Base-by-base conservation (phyloP, 2,797 vertebrate species). In the Acrossocheilus fasciatus region DNA sequence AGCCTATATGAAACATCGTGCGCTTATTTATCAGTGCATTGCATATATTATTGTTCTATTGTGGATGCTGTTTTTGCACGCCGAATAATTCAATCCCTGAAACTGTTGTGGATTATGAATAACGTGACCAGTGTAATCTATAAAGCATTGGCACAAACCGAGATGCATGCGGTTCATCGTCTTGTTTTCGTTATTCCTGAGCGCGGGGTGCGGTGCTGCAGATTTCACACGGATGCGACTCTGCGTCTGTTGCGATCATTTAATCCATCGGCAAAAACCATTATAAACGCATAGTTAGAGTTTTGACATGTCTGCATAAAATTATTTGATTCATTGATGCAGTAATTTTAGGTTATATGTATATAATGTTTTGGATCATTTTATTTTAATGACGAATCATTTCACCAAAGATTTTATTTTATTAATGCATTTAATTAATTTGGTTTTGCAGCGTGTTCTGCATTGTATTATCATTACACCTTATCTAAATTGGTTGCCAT, bases 151-250 rank as follows among this genome's bases (percentile, higher is more conserved):
- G 52, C 43, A 62, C n/a, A 62, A 15, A 50, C 14, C 23, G 74
- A 68, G 34, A 36, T 36, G 57, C 54, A 64, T 14, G 68, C 68
- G 77, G 50, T 62, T 45, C 9, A 59, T 64, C 50, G 45, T 43
- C 14, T 73, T 86, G 81, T 80, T 86, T 80, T 57, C 69, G 62
- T 39, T 83, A 4, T 86, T 59, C 43, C 59, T 66, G 83, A 36
- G 54, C 41, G 59, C 84, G 78, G 88, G 87, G 78, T 76, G 84
- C 76, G 82, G 85, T 81, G 81, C 84, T 82, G 84, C 86, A 87
- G 87, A 88, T 12, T 82, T 77, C 72, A 69, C 68, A 70, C 20
- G 26, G 47, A 57, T 79, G 75, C 62, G 50, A 57, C 12, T n/a
- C 10, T 64, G 64, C 12, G 10, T 59, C 57, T 64, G 41, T 62